phyloP scores from a whole-genome alignment of 1,140 invertebrate species.

The Drosophila kohkoa region DNA sequence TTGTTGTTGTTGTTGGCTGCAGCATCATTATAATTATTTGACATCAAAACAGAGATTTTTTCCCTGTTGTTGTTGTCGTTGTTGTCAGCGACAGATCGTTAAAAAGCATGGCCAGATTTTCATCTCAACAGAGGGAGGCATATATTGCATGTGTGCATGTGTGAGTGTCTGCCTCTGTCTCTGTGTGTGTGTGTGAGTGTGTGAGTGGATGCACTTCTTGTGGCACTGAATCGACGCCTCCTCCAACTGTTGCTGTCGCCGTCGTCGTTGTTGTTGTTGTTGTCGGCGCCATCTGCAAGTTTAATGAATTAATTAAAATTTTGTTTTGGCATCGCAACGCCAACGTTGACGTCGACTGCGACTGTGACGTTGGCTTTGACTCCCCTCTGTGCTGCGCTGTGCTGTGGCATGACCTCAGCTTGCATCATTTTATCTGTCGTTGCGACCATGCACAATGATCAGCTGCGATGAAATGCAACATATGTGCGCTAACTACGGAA shows the following conservation, averaged over 20 bases:
- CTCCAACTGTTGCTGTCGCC: slow-evolving; percentile 43
- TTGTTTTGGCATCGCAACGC: slow-evolving; percentile 26
- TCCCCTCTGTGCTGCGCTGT: background rate
- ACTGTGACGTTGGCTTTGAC: slow-evolving; percentile 19
- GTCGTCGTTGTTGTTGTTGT: slow-evolving; percentile 50
- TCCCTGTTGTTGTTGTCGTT: background rate
- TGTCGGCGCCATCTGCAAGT: slow-evolving; percentile 67
- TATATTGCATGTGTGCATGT: no score
- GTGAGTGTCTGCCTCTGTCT: background rate
- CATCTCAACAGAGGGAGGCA: background rate
- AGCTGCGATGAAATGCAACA: slow-evolving; percentile 38
- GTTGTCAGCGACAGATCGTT: slow-evolving; percentile 45
- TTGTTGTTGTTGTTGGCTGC: slow-evolving; percentile 28
- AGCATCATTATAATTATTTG: slow-evolving; percentile 42
- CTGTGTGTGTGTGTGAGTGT: slow-evolving; percentile 6
- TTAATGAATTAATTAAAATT: slow-evolving; percentile 80
- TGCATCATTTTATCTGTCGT: slow-evolving; percentile 45
- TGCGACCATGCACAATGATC: slow-evolving; percentile 45
- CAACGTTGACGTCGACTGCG: slow-evolving; percentile 13
- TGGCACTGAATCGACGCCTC: slow-evolving; percentile 23
- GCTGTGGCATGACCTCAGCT: slow-evolving; percentile 52
- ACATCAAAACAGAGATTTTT: slow-evolving; percentile 17
- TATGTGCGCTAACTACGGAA: slow-evolving; percentile 60
- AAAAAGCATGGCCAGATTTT: slow-evolving; percentile 29
- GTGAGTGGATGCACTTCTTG: slow-evolving; percentile 43